Evolutionary conservation across 2,888 invertebrate genomes (phyloP).

Genomic region (Zelleria hepariella): DNA sequence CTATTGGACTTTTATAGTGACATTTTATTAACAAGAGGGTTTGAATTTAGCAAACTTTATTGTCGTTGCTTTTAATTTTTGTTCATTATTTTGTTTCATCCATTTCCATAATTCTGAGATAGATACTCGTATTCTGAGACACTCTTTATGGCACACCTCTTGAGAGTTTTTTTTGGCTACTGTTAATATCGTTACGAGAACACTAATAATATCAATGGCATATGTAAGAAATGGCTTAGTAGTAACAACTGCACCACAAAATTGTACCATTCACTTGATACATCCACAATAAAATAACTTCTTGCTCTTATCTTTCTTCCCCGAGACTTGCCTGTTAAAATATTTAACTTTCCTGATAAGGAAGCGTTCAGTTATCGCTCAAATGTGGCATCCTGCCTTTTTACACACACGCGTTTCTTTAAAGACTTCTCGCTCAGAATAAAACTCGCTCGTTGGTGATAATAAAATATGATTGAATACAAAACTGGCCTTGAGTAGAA

Average conservation of each 20-base stretch:
- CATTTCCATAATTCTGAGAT: no score
- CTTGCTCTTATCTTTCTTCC: not conserved
- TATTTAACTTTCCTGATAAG: constrained; percentile 26
- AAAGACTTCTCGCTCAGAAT: not conserved
- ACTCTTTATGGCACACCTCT: no score
- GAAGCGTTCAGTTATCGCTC: constrained; percentile 33
- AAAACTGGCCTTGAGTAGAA: not conserved
- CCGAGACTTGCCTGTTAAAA: constrained; percentile 15
- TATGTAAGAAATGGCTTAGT: no score
- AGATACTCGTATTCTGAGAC: no score
- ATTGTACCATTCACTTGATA: not conserved
- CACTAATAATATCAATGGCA: no score
- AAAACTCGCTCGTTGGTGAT: not conserved
- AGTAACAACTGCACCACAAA: no score
- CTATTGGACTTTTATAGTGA: not conserved
- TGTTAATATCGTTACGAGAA: no score
- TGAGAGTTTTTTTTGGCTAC: no score
- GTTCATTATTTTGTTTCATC: no score
- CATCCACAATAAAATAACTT: not conserved
- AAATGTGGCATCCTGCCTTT: constrained; percentile 49
- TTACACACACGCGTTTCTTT: constrained; percentile 41
- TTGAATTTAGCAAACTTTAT: no score
- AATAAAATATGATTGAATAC: not conserved
- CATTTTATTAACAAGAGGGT: no score
- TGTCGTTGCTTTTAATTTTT: no score